Conservation (phyloP, 1,140 invertebrate species). For the Diachasmimorpha longicaudata region DNA sequence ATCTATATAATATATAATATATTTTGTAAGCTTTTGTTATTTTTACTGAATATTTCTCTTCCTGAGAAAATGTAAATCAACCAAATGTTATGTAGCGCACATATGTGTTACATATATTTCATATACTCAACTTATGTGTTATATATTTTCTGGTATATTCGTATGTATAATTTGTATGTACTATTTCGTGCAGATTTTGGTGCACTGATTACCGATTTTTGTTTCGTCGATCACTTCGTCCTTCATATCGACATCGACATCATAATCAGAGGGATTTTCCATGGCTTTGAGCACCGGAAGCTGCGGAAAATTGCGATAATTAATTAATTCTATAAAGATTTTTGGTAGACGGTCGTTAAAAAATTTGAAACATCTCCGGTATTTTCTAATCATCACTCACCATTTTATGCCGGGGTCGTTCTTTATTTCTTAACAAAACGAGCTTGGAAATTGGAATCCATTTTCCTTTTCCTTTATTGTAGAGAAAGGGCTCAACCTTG, state of each 20-base stretch:
- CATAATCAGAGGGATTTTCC: slow-evolving; percentile 84
- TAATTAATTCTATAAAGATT: not conserved
- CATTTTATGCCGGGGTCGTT: slow-evolving; percentile 80
- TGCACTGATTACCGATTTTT: slow-evolving; percentile 56
- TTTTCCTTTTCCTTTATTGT: slow-evolving; percentile 90
- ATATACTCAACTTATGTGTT: no score
- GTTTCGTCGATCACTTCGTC: slow-evolving; percentile 48
- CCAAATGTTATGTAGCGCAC: no score
- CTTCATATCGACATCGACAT: slow-evolving; percentile 74
- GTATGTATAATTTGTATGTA: no score
- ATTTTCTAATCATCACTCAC: slow-evolving; percentile 52
- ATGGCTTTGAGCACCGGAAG: slow-evolving; percentile 74
- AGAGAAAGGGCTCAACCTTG: slow-evolving; percentile 90
- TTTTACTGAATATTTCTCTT: no score
- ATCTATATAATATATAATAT: no score
- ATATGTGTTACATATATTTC: no score
- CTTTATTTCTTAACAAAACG: slow-evolving; percentile 86
- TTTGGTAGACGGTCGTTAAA: not conserved
- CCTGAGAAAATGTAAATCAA: no score
- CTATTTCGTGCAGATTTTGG: no score
- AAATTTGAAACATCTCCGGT: not conserved
- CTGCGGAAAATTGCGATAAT: slow-evolving; percentile 48
- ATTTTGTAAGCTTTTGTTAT: no score
- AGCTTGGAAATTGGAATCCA: slow-evolving; percentile 88
- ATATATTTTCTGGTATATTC: no score